These are phyloP conservation scores for Pheosia tremula DNA, from an alignment of 2,888 invertebrate genomes.

Conservation along the genomic window DNA sequence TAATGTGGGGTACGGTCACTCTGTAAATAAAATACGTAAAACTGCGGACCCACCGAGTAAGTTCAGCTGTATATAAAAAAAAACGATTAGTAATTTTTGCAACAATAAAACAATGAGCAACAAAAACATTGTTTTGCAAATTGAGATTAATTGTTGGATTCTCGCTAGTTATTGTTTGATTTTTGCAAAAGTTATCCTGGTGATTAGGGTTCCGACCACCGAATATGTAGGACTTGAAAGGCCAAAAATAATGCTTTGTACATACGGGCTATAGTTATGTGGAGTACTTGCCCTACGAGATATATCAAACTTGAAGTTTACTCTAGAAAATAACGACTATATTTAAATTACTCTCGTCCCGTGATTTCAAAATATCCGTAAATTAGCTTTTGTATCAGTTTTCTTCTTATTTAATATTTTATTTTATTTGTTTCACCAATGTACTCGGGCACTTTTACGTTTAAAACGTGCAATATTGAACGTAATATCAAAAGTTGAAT, in stretches of 20 bases:
- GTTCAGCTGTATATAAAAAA: slow-evolving; percentile 57
- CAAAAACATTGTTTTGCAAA: background rate
- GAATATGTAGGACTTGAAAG: slow-evolving; percentile 70
- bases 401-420: background rate
- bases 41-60: slow-evolving; percentile 75
- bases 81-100: slow-evolving; percentile 36
- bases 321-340: background rate
- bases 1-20: slow-evolving; percentile 60
- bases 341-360: background rate
- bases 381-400: background rate
- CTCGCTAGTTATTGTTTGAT: slow-evolving; percentile 37
- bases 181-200: slow-evolving; percentile 43
- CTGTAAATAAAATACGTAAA: slow-evolving; percentile 74
- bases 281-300: slow-evolving; percentile 40
- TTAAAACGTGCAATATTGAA: slow-evolving; percentile 58
- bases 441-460: slow-evolving; percentile 41
- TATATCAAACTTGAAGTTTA: slow-evolving; percentile 10
- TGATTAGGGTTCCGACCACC: slow-evolving; percentile 64
- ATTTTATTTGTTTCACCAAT: slow-evolving; percentile 14
- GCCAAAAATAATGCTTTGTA: slow-evolving; percentile 80
- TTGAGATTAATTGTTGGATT: slow-evolving; percentile 19
- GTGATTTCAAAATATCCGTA: background rate
- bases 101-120: slow-evolving; percentile 14
- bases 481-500: slow-evolving; percentile 36
- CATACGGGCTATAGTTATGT: slow-evolving; percentile 58